Base-by-base conservation (phyloP, 2,888 invertebrate species). In the Drosophila multiciliata region DNA sequence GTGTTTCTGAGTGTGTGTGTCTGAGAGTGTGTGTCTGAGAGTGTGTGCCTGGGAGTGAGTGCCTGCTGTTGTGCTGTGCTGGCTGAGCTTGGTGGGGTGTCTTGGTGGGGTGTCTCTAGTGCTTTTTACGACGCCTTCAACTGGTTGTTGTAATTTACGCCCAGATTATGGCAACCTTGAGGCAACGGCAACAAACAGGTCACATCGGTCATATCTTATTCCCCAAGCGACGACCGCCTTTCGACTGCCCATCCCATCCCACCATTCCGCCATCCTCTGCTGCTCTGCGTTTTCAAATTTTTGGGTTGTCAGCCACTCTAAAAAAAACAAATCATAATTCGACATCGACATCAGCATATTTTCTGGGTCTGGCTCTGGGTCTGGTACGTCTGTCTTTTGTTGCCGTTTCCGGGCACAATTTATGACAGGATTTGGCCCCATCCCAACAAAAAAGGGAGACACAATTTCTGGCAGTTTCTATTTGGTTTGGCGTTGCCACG, bases 341-440 rank as follows among this genome's bases (percentile, higher is more conserved):
- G 82, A 89, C 90, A 87, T 82, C 82, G 87, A 83, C 90, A 90
- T 87, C 90, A 87, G 87, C 87, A 87, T 87, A 87, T 87, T 87
- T 87, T 80, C 73, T 54, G 68, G 81, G 68, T 66, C 72, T 68
- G 70, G 63, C 29, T 26, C 26, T 26, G 26, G 5, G 80, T 69
- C 72, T 68, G 70, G 63, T 29, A 38, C 38, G 72, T 79, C 85
- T 89, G 66, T 63, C 58, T 73, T 69, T 86, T 80, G 62, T 67
- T 75, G 71, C 65, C 64, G 36, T 68, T 55, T 52, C 66, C 50
- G 53, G 62, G 54, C 58, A 71, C 75, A 90, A 90, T 90, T 89
- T 87, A 90, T 87, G 89, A 80, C 87, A 86, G 89, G 88, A 88
- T 87, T 90, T 87, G 75, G 65, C 76, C 85, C 12, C 11, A 3